These are phyloP conservation scores for Bimastos eiseni DNA, from an alignment of 2,888 invertebrate genomes.

Conservation along the genomic window DNA sequence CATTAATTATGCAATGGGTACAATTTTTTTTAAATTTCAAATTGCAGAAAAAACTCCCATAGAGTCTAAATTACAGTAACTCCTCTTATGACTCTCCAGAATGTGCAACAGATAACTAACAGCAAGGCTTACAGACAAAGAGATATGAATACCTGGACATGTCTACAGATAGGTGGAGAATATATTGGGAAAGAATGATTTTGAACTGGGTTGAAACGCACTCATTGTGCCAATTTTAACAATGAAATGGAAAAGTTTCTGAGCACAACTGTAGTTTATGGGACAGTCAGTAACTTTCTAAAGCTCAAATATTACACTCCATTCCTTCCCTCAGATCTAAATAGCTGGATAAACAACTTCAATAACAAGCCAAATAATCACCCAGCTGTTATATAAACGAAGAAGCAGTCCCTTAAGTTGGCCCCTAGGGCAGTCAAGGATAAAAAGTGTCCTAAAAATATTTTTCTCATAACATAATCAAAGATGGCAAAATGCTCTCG, in stretches of 20 bases:
- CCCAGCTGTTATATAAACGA: neutral
- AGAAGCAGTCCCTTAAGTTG: no score
- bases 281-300: neutral
- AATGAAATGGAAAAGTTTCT: neutral
- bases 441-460: no score
- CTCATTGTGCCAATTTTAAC: neutral
- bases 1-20: neutral
- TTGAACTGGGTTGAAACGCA: no score
- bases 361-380: neutral
- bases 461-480: no score
- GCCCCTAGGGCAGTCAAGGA: neutral
- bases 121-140: neutral
- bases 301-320: neutral
- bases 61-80: neutral
- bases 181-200: no score
- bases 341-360: neutral
- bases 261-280: neutral
- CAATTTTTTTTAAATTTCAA: neutral
- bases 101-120: neutral
- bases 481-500: no score
- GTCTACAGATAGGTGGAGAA: no score
- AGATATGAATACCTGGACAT: neutral
- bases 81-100: neutral
- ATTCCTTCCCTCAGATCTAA: neutral
- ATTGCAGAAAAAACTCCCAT: neutral